A percentile compares a stretch with the other conserved stretches of the same genome.
These are phyloP conservation scores for Hormiphora californensis DNA, from an alignment of 37 sponge, comb jelly and placozoan genomes.

Conservation along the genomic window DNA sequence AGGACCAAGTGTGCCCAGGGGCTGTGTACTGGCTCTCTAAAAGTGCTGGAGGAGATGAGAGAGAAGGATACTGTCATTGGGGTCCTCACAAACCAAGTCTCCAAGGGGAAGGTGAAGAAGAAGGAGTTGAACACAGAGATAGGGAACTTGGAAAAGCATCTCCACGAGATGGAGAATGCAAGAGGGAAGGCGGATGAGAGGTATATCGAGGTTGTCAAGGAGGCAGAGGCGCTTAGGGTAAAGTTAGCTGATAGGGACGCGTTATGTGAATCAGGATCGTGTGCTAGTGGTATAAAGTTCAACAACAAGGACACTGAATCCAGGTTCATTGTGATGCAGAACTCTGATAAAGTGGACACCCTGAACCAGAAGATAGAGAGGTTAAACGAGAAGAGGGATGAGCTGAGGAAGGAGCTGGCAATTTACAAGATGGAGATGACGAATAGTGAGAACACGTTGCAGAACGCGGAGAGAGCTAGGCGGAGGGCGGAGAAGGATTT, in stretches of 20 bases:
- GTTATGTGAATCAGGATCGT: neutral
- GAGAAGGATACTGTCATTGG: neutral
- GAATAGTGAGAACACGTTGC: neutral
- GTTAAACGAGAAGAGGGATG: constrained; percentile 2
- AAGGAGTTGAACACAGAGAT: neutral
- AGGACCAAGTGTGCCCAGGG: neutral
- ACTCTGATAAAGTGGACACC: neutral
- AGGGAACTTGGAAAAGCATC: neutral
- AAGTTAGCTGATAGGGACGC: neutral
- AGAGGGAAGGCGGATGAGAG: neutral
- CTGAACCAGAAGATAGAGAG: neutral
- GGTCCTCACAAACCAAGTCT: neutral
- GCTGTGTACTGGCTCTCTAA: neutral
- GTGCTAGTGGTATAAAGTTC: neutral
- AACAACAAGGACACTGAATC: neutral
- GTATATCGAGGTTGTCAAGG: neutral
- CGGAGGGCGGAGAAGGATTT: neutral
- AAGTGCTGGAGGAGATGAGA: neutral
- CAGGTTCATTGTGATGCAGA: neutral
- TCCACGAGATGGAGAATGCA: neutral
- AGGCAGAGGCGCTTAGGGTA: neutral
- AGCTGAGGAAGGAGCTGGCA: constrained; percentile 7
- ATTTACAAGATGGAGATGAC: constrained; percentile 13
- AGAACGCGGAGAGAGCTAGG: neutral
- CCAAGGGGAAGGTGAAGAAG: neutral